phyloP scores from a whole-genome alignment of 2,113 vertebrate genomes.

The Campylomormyrus tamandua region DNA sequence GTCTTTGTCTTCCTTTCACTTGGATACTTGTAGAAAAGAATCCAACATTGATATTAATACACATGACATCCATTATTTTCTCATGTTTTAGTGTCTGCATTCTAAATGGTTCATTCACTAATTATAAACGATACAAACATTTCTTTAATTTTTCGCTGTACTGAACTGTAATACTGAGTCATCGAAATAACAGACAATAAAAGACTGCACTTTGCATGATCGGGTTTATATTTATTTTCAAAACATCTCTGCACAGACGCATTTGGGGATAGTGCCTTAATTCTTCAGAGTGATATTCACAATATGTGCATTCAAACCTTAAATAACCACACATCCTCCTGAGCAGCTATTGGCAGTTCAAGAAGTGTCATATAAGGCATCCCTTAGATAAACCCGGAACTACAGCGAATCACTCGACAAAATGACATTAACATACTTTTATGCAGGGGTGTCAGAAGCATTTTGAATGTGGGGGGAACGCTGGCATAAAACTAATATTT shows the following conservation, averaged over 20 bases:
- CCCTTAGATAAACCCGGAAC: background rate
- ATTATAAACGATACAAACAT: background rate
- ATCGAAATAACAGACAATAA: background rate
- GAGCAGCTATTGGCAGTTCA: background rate
- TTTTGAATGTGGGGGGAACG: too few species aligned
- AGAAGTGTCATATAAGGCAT: background rate
- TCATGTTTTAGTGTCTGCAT: background rate
- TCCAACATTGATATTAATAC: background rate
- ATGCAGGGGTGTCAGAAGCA: too few species aligned
- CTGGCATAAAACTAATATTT: too few species aligned
- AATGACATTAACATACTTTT: background rate
- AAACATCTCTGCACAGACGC: background rate
- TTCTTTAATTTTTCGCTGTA: too few species aligned
- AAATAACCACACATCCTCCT: background rate
- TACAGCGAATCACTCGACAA: background rate
- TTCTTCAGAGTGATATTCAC: background rate
- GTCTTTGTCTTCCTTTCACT: background rate
- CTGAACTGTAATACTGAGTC: background rate
- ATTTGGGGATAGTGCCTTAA: background rate
- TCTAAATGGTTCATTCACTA: background rate
- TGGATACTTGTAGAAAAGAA: background rate
- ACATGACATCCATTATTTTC: background rate
- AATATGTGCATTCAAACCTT: background rate
- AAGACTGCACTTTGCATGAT: too few species aligned
- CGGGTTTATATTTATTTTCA: background rate